Conservation (phyloP, 2,113 vertebrate genomes). For the Elephantulus edwardii region DNA sequence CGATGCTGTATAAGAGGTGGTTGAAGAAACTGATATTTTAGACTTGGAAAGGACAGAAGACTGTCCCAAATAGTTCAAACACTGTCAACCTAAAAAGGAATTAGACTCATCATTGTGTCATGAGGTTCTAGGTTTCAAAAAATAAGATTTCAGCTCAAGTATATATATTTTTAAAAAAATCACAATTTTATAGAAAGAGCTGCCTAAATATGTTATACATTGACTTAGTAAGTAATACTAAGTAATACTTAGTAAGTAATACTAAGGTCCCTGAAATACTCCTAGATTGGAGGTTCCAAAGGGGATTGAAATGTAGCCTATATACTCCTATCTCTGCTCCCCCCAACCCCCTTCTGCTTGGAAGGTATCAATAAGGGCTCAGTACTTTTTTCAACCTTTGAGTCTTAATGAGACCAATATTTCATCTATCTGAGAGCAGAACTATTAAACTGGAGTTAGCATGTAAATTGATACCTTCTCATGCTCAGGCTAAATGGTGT, state of each 20-base stretch:
- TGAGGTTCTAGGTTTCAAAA: neutral
- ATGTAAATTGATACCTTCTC: neutral
- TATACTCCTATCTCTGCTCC: too few species aligned
- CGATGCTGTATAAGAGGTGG: neutral
- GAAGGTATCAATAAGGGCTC: neutral
- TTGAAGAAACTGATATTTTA: neutral
- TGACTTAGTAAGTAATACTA: neutral
- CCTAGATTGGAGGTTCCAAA: neutral
- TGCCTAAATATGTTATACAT: neutral
- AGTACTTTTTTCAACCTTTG: neutral
- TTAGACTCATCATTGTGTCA: neutral
- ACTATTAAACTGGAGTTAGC: neutral
- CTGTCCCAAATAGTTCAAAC: neutral
- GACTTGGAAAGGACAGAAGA: neutral
- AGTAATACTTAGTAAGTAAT: neutral
- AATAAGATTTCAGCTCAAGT: slow-evolving; percentile 4
- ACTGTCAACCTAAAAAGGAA: neutral
- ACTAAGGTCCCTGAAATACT: neutral
- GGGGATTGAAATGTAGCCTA: neutral
- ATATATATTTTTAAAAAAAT: neutral
- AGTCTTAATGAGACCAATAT: neutral
- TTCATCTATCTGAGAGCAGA: neutral
- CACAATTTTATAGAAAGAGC: neutral
- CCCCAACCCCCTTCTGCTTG: neutral
- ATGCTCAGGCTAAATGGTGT: neutral